Evolutionary conservation across 2,113 vertebrate species (phyloP).

Genomic region (Hystrix cristata): DNA sequence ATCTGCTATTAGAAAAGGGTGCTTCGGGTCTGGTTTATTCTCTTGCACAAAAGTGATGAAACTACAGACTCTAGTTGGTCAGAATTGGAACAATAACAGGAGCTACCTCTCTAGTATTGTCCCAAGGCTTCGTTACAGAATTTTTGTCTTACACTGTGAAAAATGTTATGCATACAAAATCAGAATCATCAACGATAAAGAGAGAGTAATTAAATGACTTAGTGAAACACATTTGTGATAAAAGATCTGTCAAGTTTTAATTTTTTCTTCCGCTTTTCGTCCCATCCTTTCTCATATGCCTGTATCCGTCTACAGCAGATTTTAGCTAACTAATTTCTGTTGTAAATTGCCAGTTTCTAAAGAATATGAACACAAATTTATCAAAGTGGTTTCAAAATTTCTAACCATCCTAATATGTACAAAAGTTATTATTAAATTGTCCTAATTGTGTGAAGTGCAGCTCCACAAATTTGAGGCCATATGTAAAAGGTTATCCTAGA

Average conservation of each 20-base stretch:
- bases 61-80: constrained; percentile 62
- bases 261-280: background rate
- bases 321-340: background rate
- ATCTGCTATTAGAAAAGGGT: constrained; percentile 81
- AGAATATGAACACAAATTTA: background rate
- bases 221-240: background rate
- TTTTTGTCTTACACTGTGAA: constrained; percentile 18
- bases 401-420: background rate
- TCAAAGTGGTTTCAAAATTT: background rate
- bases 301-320: background rate
- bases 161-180: background rate
- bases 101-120: constrained; percentile 86
- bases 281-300: background rate
- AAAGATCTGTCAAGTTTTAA: background rate
- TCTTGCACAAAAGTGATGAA: constrained; percentile 89
- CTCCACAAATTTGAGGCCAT: background rate
- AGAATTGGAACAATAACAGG: constrained; percentile 58
- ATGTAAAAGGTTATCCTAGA: background rate
- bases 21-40: constrained; percentile 77
- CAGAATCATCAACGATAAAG: background rate
- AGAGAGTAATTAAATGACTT: background rate
- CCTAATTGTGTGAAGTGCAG: background rate
- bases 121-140: background rate
- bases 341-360: background rate
- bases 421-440: background rate